These are phyloP conservation scores for Didymodactylos carnosus DNA, from an alignment of 2,888 invertebrate species.

Conservation along the genomic window DNA sequence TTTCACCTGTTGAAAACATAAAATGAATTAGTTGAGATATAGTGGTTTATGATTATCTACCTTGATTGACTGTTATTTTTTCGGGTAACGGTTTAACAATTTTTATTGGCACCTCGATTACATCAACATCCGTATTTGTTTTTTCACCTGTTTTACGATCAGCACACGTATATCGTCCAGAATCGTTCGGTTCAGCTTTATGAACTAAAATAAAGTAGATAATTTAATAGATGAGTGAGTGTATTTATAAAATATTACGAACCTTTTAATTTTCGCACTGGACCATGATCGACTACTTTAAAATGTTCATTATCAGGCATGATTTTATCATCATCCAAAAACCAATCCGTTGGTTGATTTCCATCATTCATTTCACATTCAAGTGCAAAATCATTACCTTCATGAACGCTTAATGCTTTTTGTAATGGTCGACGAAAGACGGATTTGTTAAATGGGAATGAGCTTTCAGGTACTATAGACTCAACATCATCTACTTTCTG, in stretches of 20 bases:
- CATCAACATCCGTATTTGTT: not conserved
- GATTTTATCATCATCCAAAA: not conserved
- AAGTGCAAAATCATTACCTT: not conserved
- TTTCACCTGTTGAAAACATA: not conserved
- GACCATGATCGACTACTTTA: not conserved
- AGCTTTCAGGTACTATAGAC: no score
- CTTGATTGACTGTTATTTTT: not conserved
- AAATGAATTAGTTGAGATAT: not conserved
- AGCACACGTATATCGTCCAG: not conserved
- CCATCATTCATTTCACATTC: not conserved
- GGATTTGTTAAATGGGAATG: no score
- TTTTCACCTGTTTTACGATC: not conserved
- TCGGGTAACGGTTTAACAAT: not conserved
- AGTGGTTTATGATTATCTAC: not conserved
- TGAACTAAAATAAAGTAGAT: not conserved
- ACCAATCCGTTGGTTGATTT: not conserved
- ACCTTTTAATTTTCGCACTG: not conserved
- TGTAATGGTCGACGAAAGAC: not conserved
- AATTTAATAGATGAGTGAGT: no score
- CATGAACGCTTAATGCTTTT: not conserved
- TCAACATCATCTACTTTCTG: no score
- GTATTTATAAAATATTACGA: not conserved
- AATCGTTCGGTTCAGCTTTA: not conserved
- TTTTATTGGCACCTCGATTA: not conserved
- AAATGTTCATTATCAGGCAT: not conserved